phyloP scores from a whole-genome alignment of 2,113 vertebrate species.

The Sinocyclocheilus anshuiensis region DNA sequence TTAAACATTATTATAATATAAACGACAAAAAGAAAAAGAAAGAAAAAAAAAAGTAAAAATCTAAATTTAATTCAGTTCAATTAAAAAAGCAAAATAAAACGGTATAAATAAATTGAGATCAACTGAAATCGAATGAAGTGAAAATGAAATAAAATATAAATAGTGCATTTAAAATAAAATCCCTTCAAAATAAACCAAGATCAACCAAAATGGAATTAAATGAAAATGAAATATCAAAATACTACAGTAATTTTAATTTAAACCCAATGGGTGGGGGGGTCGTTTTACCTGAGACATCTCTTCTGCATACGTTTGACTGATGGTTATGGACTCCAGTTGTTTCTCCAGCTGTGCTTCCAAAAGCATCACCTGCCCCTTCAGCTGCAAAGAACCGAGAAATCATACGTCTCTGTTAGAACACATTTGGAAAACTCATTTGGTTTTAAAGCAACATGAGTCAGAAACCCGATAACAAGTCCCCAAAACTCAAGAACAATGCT shows the following conservation, averaged over 20 bases:
- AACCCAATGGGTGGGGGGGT: not conserved
- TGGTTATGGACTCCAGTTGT: slow-evolving; percentile 79
- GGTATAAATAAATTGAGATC: too few relatives aligned
- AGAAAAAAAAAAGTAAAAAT: too few relatives aligned
- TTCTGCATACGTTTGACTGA: slow-evolving; percentile 79
- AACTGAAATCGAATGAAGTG: too few relatives aligned
- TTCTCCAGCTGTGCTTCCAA: slow-evolving; percentile 84
- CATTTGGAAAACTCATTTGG: not conserved
- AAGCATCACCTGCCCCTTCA: slow-evolving; percentile 79
- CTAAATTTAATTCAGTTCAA: too few relatives aligned
- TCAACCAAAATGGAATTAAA: not conserved
- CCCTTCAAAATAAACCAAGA: not conserved
- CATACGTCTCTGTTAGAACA: not conserved
- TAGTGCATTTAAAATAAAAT: not conserved
- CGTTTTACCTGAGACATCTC: slow-evolving; percentile 75
- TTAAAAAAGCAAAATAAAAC: too few relatives aligned
- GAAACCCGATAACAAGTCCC: not conserved
- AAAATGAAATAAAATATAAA: too few relatives aligned
- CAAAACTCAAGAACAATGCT: not conserved
- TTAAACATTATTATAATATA: not conserved
- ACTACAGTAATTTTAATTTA: not conserved
- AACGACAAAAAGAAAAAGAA: not conserved
- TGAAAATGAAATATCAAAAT: too few relatives aligned
- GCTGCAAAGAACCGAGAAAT: slow-evolving; percentile 60
- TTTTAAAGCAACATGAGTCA: not conserved